These are phyloP conservation scores for Oxyruncus cristatus DNA, from an alignment of 2,113 vertebrate genomes.

Conservation along the genomic window DNA sequence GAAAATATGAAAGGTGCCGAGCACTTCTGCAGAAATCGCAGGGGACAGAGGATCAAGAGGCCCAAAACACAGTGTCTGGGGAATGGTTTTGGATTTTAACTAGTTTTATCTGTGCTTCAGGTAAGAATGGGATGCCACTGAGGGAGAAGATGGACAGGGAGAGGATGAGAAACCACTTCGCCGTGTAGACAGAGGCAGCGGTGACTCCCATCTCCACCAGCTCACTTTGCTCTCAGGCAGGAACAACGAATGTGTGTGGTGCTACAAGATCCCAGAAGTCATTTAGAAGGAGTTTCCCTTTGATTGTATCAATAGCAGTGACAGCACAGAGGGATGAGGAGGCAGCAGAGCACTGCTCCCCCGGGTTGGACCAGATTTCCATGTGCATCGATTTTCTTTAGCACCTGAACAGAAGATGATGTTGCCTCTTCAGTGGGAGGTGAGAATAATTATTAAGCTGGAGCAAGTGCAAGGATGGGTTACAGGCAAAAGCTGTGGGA, in stretches of 20 bases:
- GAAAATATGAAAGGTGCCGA: background rate
- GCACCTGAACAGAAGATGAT: background rate
- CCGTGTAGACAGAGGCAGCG: background rate
- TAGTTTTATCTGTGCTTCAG: background rate
- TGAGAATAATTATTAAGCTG: background rate
- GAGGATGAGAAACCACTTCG: background rate
- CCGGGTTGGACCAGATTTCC: background rate
- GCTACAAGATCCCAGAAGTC: background rate
- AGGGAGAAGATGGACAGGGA: background rate
- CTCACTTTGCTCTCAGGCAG: background rate
- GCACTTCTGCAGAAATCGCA: background rate
- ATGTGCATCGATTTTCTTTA: background rate
- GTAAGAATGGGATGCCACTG: background rate
- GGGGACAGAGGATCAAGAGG: background rate
- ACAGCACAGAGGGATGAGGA: background rate
- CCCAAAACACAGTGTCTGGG: background rate
- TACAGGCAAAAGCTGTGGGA: background rate
- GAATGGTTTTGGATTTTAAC: background rate
- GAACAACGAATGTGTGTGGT: background rate
- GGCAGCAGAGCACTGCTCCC: background rate
- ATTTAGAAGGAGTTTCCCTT: background rate
- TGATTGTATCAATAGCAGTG: background rate
- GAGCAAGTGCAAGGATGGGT: background rate
- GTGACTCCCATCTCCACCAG: background rate
- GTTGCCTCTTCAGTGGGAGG: background rate